Percentiles rank a stretch among this genome's conserved stretches.
phyloP scores from a whole-genome alignment of 2,797 vertebrate genomes.

The Lepus townsendii region DNA sequence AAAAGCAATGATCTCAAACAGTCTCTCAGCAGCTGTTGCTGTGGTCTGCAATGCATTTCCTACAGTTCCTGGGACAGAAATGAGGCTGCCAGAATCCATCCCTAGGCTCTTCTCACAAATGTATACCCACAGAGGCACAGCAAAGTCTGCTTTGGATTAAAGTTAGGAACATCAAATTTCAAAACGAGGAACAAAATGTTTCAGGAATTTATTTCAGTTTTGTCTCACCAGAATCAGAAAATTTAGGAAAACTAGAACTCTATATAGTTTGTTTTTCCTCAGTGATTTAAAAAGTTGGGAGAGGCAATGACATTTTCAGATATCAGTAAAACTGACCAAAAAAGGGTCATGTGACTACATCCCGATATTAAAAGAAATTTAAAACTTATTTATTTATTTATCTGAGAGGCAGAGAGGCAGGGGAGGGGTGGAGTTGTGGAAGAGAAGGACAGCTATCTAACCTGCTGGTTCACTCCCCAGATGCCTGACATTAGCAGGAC shows the following conservation, averaged over 20 bases:
- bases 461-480: too few relatives aligned
- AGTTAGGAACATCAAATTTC: conserved; percentile 69
- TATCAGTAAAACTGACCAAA: background rate
- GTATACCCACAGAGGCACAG: conserved; percentile 32
- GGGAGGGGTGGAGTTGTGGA: too few relatives aligned
- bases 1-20: conserved; percentile 20
- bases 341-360: background rate
- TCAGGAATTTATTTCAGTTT: conserved; percentile 46
- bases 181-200: conserved; percentile 62
- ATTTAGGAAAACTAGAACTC: conserved; percentile 53
- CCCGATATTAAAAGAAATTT: background rate
- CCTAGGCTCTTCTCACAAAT: background rate
- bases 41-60: background rate
- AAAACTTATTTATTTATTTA: too few relatives aligned
- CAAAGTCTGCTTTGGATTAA: conserved; percentile 68
- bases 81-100: background rate
- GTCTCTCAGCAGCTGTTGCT: background rate
- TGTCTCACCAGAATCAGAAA: conserved; percentile 37
- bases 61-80: conserved; percentile 5
- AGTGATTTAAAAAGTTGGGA: background rate
- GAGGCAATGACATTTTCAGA: background rate
- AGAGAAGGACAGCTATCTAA: too few relatives aligned
- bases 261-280: conserved; percentile 9
- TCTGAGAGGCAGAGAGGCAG: too few relatives aligned
- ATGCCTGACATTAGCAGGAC: too few relatives aligned